Evolutionary conservation across 2,797 vertebrate species (phyloP).

Genomic region (Scolopax bukidnonensis): DNA sequence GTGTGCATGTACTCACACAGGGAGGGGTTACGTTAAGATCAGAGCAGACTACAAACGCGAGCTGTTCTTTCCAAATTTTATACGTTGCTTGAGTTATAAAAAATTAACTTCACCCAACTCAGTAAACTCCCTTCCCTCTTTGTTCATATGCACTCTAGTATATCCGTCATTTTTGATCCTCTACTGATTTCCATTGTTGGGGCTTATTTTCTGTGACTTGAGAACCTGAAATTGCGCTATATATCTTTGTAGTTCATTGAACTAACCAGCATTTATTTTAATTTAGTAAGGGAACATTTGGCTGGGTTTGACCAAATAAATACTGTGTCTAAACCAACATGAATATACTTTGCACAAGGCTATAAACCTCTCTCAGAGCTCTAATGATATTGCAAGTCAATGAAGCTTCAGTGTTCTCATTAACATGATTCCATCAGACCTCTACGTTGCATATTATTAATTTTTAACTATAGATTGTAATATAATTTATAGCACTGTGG

Average conservation of each 20-base stretch:
- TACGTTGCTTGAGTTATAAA: not conserved
- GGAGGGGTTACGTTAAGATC: not conserved
- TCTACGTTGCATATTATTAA: slow-evolving; percentile 59
- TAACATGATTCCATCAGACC: slow-evolving; percentile 53
- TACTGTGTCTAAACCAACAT: slow-evolving; percentile 46
- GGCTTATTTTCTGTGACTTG: slow-evolving; percentile 51
- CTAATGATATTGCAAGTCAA: slow-evolving; percentile 65
- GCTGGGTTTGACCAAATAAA: slow-evolving; percentile 63
- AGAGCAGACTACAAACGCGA: not conserved
- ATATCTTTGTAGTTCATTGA: slow-evolving; percentile 58
- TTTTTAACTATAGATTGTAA: slow-evolving; percentile 49
- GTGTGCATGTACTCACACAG: accelerated
- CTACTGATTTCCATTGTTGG: slow-evolving; percentile 21
- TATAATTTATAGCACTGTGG: slow-evolving; percentile 40
- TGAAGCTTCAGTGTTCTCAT: slow-evolving; percentile 63
- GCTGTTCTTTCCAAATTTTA: slow-evolving; percentile 26
- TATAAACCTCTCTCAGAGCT: slow-evolving; percentile 55
- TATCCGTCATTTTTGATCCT: slow-evolving; percentile 29
- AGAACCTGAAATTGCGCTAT: slow-evolving; percentile 43
- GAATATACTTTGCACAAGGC: slow-evolving; percentile 38
- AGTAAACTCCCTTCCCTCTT: slow-evolving; percentile 10
- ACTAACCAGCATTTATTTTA: slow-evolving; percentile 54
- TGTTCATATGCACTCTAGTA: slow-evolving; percentile 22
- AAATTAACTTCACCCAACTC: not conserved
- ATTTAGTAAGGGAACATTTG: slow-evolving; percentile 59